These are phyloP conservation scores for Protobothrops mucrosquamatus DNA, from an alignment of 2,113 vertebrate species.

Conservation along the genomic window DNA sequence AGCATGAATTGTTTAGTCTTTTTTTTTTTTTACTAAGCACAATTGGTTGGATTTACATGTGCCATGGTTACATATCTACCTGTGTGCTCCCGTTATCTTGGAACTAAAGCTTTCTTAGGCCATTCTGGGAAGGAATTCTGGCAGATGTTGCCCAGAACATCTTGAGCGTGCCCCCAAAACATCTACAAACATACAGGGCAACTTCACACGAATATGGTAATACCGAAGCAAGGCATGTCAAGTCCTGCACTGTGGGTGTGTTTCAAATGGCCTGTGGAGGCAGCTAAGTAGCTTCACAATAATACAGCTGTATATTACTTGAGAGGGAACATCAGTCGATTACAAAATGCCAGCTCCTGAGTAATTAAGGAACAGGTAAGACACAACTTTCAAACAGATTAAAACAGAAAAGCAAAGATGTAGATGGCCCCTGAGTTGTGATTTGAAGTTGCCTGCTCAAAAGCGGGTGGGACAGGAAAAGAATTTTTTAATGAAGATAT, in stretches of 20 bases:
- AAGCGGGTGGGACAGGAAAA: not conserved
- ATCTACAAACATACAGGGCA: not conserved
- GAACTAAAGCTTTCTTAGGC: not conserved
- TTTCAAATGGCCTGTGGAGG: not conserved
- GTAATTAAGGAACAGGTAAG: not conserved
- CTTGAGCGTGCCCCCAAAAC: not conserved
- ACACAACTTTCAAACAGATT: not conserved
- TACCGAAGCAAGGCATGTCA: not conserved
- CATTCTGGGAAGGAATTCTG: not conserved
- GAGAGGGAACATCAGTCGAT: not conserved
- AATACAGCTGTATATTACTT: not conserved
- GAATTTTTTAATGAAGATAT: not conserved
- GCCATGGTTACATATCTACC: not conserved
- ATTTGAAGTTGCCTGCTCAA: not conserved
- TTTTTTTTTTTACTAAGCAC: not conserved
- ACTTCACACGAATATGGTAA: not conserved
- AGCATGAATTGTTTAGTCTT: not conserved
- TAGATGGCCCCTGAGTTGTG: not conserved
- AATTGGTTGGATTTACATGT: not conserved
- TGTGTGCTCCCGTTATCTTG: not conserved
- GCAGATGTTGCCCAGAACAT: not conserved
- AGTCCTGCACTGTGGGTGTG: not conserved
- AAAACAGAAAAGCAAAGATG: not conserved
- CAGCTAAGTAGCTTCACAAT: not conserved
- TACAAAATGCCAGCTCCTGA: not conserved